Base-by-base conservation (phyloP, 2,888 invertebrate genomes). In the Drosophila crucigera region DNA sequence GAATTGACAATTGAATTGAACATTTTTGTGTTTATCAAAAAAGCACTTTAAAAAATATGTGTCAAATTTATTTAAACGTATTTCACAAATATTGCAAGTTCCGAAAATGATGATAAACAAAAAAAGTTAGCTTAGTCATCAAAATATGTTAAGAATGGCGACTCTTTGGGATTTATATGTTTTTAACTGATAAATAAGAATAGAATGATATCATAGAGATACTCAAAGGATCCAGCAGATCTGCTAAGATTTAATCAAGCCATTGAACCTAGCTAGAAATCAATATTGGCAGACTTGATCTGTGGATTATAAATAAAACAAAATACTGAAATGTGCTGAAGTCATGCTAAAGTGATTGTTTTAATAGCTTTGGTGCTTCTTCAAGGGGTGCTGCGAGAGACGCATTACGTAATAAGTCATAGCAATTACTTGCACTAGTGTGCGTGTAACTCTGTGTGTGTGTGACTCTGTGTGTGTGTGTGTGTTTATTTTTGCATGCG, bases 361-460 rank as follows among this genome's bases (percentile, higher is more conserved):
- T 58, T 54, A 19, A 33, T 33, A 28, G 22, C 37, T 30, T 39
- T 41, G 28, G n/a, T 56, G 55, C 61, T 56, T 67, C 69, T 61
- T 63, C 33, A 61, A 60, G 65, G 68, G 78, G 61, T 61, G 47
- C 55, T 61, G 60, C 52, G 58, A 41, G 55, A 71, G 55, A 68
- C 54, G 62, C 31, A 80, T 79, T 79, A 76, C 78, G 78, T 79
- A 79, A 79, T 66, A 67, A 60, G 62, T 64, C 47, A 60, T 64
- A 80, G 76, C 66, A 76, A 80, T 64, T 66, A 52, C 43, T 35
- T 63, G 49, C 31, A 73, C 19, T 52, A 30, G 41, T 69, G 47
- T 73, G 50, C 22, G 64, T 47, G 31, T 35, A 19, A 30, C n/a
- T 25, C 10, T 58, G 16, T 41, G 16, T 67, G 35, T 30, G 22